These are phyloP conservation scores for Myrmecobius fasciatus DNA, from an alignment of 2,113 vertebrate genomes.

Conservation along the genomic window DNA sequence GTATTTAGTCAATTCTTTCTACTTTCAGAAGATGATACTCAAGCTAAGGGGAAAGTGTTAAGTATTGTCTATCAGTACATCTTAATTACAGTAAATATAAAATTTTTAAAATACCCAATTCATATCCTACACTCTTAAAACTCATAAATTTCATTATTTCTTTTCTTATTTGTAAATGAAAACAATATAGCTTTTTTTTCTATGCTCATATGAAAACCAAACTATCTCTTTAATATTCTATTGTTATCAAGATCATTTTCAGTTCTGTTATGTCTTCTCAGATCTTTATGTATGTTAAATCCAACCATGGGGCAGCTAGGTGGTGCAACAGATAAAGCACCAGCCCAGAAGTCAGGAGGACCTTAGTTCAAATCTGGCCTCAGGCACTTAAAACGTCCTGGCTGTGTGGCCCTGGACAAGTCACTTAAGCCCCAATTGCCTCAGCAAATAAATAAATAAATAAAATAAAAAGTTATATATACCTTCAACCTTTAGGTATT, in stretches of 20 bases:
- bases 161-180: slow-evolving; percentile 7
- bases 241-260: neutral
- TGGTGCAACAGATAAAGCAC: too few species aligned
- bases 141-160: neutral
- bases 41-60: neutral
- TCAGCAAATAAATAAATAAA: too few species aligned
- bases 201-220: neutral
- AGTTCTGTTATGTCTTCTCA: neutral
- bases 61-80: neutral
- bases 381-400: too few species aligned
- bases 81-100: too few species aligned
- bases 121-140: neutral
- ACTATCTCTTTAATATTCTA: neutral
- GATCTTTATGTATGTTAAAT: neutral
- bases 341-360: too few species aligned
- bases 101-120: neutral
- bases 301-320: too few species aligned
- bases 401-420: too few species aligned
- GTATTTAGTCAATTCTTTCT: neutral
- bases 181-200: slow-evolving; percentile 10
- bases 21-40: neutral
- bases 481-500: neutral
- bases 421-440: too few species aligned
- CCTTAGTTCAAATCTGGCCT: too few species aligned
- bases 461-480: too few species aligned